Base-by-base conservation (phyloP, 2,888 invertebrate species). In the Parnassius smintheus region DNA sequence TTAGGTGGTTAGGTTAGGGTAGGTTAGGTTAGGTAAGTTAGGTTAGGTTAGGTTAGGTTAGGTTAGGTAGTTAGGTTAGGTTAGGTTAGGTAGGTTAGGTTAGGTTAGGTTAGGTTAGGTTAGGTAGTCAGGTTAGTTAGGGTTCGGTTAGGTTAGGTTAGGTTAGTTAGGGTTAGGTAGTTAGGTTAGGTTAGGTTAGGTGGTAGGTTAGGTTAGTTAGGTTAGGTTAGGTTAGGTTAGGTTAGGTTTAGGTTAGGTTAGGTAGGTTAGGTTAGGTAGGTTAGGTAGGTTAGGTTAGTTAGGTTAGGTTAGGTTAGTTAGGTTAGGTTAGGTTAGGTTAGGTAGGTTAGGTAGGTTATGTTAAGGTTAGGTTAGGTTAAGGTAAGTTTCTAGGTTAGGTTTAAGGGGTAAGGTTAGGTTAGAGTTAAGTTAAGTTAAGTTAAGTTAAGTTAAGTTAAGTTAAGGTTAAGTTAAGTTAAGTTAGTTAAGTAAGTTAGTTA, bases 191-290 rank as follows among this genome's bases (percentile, higher is more conserved):
- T 4, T 42, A 8, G 9, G 42, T 4, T 42, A 8, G 42, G 42
- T n/a, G 25, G 25, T n/a, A 63, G 65, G 62, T 65, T 62, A 62
- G 65, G 62, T 65, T 59, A 62, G 61, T 65, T 62, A 60, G 60
- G 60, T 60, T 61, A 62, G 57, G 56, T 57, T 62, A 56, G 57
- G 56, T 57, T 62, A 62, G 57, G 56, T 59, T 63, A 64, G 60
- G 60, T 60, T 60, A 64, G 60, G 60, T 61, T 65, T n/a, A n/a
- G n/a, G n/a, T n/a, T n/a, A n/a, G n/a, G n/a, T n/a, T n/a, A n/a
- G n/a, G n/a, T n/a, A n/a, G n/a, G n/a, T n/a, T n/a, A n/a, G n/a
- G n/a, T n/a, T n/a, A n/a, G n/a, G n/a, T 25, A 60, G 61, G 60
- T 62, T 65, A 52, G 59, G 52, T 60, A 60, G 59, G 59, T 60